A percentile compares a stretch with the other conserved stretches of the same genome.
These are phyloP conservation scores for Dasysyrphus albostriatus DNA, from an alignment of 2,888 invertebrate genomes.

Conservation along the genomic window DNA sequence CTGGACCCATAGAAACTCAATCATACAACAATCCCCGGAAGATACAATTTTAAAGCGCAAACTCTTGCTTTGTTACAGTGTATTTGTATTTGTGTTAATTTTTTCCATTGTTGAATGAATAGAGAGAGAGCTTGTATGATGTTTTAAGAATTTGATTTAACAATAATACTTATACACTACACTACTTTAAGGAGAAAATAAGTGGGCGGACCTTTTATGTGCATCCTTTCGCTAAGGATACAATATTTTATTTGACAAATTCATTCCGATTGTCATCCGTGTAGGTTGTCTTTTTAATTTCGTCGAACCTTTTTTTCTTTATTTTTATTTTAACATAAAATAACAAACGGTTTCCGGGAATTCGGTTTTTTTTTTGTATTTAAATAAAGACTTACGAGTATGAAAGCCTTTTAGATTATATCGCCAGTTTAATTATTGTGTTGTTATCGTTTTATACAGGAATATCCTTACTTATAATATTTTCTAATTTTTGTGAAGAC, in stretches of 20 bases:
- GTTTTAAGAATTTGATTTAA: constrained; percentile 9
- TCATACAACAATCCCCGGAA: constrained; percentile 8
- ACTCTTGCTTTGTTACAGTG: constrained; percentile 12
- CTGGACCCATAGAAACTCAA: not conserved
- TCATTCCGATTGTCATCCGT: constrained; percentile 34
- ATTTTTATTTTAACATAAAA: not conserved
- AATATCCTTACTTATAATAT: no score
- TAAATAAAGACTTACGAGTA: no score
- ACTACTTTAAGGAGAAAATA: constrained; percentile 18
- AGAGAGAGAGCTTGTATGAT: constrained; percentile 9
- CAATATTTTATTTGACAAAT: constrained; percentile 44
- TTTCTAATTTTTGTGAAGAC: no score
- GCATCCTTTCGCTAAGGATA: constrained; percentile 9
- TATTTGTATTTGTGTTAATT: constrained; percentile 33
- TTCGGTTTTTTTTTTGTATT: not conserved
- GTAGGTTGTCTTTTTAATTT: constrained; percentile 43
- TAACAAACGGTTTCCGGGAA: not conserved
- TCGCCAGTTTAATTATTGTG: no score
- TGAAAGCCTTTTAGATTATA: no score
- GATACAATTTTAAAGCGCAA: constrained; percentile 43
- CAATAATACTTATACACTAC: constrained; percentile 14
- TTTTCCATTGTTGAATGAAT: constrained; percentile 6
- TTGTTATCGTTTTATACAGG: no score
- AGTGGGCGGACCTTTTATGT: constrained; percentile 59
- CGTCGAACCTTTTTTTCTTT: not conserved